Conservation (phyloP, 53 echinoderm and acorn worm genomes). For the Arbacia lixula region DNA sequence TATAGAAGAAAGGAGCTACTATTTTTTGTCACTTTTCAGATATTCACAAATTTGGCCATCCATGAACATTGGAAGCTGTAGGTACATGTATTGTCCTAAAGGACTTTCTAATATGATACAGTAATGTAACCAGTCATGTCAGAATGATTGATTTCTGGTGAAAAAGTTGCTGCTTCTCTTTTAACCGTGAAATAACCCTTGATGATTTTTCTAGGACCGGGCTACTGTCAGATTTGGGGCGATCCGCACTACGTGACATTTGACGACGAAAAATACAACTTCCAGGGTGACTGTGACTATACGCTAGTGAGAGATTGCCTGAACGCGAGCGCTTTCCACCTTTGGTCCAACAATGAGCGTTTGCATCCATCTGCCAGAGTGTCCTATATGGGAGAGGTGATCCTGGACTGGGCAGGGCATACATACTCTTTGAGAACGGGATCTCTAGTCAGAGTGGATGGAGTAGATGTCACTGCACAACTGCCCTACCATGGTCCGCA, state of each 20-base stretch:
- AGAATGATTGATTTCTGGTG: no score
- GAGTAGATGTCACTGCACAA: slow-evolving; percentile 41
- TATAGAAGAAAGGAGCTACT: no score
- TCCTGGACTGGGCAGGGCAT: slow-evolving; percentile 19
- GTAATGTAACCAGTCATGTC: no score
- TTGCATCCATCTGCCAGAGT: slow-evolving; percentile 55
- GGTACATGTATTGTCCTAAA: no score
- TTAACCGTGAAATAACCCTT: no score
- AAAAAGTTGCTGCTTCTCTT: no score
- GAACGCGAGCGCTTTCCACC: slow-evolving; percentile 21
- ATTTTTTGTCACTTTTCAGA: no score
- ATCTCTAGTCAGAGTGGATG: slow-evolving; percentile 37
- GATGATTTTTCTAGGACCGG: no score
- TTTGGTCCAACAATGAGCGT: slow-evolving; percentile 44
- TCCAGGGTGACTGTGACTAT: slow-evolving; percentile 71
- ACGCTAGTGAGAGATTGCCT: slow-evolving; percentile 56
- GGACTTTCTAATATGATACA: no score
- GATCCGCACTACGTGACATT: slow-evolving; percentile 76
- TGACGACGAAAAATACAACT: slow-evolving; percentile 59
- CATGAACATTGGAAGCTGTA: no score
- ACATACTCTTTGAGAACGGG: slow-evolving; percentile 32
- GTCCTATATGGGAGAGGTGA: slow-evolving; percentile 43
- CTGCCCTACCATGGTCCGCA: slow-evolving; percentile 32
- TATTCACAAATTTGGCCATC: no score
- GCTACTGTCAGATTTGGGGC: slow-evolving; percentile 12